Conservation (phyloP, 2,113 vertebrate genomes). For the Nicator chloris region DNA sequence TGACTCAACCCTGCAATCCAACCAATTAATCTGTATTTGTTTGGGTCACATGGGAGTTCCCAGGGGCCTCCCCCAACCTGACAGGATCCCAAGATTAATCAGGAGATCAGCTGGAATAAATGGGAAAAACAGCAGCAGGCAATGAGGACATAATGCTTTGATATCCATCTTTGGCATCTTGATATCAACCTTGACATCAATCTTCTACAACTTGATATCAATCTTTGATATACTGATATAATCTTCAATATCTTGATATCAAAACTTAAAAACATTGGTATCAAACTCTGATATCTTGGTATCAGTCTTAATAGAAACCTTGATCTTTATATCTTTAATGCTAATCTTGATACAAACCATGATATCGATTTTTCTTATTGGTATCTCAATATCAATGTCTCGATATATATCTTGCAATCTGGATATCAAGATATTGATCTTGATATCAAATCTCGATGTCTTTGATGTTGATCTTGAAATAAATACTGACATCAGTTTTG, state of each 20-base stretch:
- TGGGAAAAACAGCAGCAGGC: neutral
- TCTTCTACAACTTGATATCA: neutral
- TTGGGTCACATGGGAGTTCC: neutral
- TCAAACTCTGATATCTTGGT: neutral
- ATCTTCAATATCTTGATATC: neutral
- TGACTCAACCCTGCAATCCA: neutral
- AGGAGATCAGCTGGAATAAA: neutral
- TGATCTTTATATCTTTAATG: neutral
- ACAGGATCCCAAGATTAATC: neutral
- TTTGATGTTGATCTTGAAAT: neutral
- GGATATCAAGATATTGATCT: neutral
- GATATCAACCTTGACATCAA: too few species aligned
- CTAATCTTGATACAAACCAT: neutral
- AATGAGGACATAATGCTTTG: neutral
- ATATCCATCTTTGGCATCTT: too few species aligned
- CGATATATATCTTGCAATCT: neutral
- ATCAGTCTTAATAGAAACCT: neutral
- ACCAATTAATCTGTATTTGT: neutral
- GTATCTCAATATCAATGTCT: neutral
- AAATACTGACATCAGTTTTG: neutral
- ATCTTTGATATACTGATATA: neutral
- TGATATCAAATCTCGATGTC: neutral
- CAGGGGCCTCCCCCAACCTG: neutral
- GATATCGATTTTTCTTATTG: neutral
- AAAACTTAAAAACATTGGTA: neutral